phyloP scores from a whole-genome alignment of 2,888 invertebrate genomes.

The Paralinhomoeus sp. region DNA sequence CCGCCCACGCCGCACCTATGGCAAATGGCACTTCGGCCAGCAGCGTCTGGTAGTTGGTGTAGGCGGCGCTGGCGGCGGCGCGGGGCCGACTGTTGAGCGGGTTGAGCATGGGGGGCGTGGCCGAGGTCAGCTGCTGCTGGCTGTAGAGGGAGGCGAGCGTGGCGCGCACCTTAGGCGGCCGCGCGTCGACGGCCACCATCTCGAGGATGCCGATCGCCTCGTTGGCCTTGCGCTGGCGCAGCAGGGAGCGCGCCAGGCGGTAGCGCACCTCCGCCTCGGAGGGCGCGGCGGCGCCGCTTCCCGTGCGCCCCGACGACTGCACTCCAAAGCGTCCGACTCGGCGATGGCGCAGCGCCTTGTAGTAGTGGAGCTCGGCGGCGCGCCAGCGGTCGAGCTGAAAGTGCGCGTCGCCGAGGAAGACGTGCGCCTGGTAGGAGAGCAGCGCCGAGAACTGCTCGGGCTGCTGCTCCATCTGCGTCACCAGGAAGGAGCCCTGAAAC shows the following conservation, averaged over 20 bases:
- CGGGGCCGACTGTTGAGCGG: too few relatives aligned
- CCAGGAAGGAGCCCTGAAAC: neutral
- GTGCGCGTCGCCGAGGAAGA: conserved; percentile 1
- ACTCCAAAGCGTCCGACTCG: neutral
- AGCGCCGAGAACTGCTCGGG: neutral
- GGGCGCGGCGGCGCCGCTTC: neutral
- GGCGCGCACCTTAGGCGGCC: conserved; percentile 3
- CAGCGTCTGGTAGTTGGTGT: too few relatives aligned
- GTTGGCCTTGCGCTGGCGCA: conserved; percentile 1
- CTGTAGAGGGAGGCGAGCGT: conserved; percentile 5
- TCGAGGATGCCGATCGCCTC: conserved; percentile 5
- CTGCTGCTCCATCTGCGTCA: neutral
- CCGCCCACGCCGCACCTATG: too few relatives aligned
- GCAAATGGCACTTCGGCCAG: too few relatives aligned
- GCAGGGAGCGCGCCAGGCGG: neutral
- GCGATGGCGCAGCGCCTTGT: neutral
- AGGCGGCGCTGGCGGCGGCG: too few relatives aligned
- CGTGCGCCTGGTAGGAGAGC: conserved; percentile 1
- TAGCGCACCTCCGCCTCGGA: conserved; percentile 2
- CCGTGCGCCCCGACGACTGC: neutral
- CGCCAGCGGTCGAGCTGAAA: neutral
- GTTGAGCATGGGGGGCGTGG: too few relatives aligned
- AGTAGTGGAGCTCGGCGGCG: neutral
- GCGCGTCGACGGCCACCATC: neutral
- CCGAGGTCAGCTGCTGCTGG: neutral